Evolutionary conservation across 2,113 vertebrate genomes (phyloP).

Genomic region (Pitta sordida): DNA sequence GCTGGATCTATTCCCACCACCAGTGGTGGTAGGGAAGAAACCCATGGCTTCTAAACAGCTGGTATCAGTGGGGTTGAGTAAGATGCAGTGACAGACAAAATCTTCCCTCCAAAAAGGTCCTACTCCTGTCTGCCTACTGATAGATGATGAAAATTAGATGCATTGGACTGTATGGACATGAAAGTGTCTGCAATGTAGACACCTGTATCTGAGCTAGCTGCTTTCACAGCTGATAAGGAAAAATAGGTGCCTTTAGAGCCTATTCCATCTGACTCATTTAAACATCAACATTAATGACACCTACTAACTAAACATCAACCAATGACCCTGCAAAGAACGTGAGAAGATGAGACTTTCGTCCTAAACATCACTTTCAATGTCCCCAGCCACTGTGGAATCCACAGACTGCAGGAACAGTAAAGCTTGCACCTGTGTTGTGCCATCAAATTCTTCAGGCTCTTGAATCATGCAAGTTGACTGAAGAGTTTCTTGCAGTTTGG

Average conservation of each 20-base stretch:
- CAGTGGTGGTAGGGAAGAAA: neutral
- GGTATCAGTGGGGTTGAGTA: neutral
- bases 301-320: constrained; percentile 14
- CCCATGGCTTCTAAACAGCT: neutral
- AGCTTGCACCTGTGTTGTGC: neutral
- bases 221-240: neutral
- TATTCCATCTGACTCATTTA: neutral
- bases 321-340: neutral
- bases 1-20: neutral
- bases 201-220: neutral
- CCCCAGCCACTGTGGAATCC: neutral
- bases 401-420: neutral
- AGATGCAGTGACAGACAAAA: neutral
- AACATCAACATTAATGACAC: constrained; percentile 10
- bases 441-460: neutral
- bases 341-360: constrained; percentile 13
- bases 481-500: neutral
- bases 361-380: neutral
- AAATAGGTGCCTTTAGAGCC: neutral
- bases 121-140: neutral
- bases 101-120: neutral
- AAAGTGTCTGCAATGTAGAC: neutral
- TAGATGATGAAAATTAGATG: neutral
- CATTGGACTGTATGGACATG: neutral
- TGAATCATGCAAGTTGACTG: neutral